Evolutionary conservation across 37 sponge, comb jelly and placozoan genomes (phyloP).

Genomic region (Amphimedon queenslandica): DNA sequence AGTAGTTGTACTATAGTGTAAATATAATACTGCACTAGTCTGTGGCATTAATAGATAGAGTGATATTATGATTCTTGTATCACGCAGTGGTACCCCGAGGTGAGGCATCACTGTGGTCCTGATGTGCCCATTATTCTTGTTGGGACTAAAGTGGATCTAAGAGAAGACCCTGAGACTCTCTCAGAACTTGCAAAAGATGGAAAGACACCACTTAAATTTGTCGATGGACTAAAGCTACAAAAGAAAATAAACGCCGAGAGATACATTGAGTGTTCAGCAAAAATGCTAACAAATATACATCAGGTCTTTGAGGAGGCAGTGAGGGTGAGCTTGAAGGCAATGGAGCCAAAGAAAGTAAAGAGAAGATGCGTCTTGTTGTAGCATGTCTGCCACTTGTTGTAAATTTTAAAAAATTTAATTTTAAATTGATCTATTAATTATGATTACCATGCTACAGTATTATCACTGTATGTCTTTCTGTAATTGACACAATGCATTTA

Average conservation of each 20-base stretch:
- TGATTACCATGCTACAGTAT: too few relatives aligned
- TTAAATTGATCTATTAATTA: too few relatives aligned
- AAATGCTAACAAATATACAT: constrained; percentile 49
- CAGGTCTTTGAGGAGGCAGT: constrained; percentile 52
- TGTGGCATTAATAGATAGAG: too few relatives aligned
- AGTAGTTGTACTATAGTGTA: too few relatives aligned
- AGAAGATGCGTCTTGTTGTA: neutral
- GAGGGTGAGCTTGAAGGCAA: neutral
- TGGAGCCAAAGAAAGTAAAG: neutral
- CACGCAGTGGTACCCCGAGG: constrained; percentile 39
- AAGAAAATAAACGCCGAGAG: constrained; percentile 47
- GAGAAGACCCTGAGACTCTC: constrained; percentile 46
- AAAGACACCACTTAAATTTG: constrained; percentile 33
- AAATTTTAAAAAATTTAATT: too few relatives aligned
- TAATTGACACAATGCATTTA: too few relatives aligned
- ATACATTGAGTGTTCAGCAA: constrained; percentile 62
- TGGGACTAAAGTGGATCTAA: constrained; percentile 52
- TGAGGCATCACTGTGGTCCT: constrained; percentile 53
- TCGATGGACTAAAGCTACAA: constrained; percentile 37
- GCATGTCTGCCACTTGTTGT: too few relatives aligned
- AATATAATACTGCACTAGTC: too few relatives aligned
- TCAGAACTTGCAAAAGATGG: constrained; percentile 22
- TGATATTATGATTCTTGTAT: neutral
- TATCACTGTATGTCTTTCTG: too few relatives aligned
- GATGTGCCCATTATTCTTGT: constrained; percentile 52